Conservation (phyloP, 2,888 invertebrate species). For the Drosophila kambysellisi region DNA sequence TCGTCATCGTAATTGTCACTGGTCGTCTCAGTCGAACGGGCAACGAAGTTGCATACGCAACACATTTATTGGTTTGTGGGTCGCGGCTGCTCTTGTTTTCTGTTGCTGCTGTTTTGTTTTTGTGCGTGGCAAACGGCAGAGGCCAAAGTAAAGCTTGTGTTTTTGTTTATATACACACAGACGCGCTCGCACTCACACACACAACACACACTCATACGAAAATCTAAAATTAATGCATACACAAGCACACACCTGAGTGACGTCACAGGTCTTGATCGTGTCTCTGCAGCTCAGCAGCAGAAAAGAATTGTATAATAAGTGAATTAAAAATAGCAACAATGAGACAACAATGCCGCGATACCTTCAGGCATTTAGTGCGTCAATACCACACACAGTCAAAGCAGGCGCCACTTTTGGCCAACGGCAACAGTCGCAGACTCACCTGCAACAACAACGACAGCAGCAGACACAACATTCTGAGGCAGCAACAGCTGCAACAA, state of each 20-base stretch:
- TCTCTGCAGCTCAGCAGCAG: not conserved
- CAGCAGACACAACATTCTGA: constrained; percentile 12
- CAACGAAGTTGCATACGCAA: constrained; percentile 66
- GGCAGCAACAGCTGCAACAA: constrained; percentile 3
- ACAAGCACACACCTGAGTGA: constrained; percentile 23
- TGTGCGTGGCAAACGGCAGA: constrained; percentile 47
- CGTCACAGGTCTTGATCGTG: constrained; percentile 52
- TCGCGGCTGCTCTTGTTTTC: constrained; percentile 41
- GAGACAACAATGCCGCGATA: constrained; percentile 44
- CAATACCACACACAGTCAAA: constrained; percentile 31
- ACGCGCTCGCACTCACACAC: not conserved
- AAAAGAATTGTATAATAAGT: constrained; percentile 19
- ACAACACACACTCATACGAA: not conserved
- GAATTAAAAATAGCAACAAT: constrained; percentile 32
- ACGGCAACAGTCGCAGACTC: constrained; percentile 26
- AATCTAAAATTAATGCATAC: constrained; percentile 1
- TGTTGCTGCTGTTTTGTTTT: constrained; percentile 29
- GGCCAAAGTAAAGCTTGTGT: constrained; percentile 47
- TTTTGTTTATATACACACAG: constrained; percentile 54
- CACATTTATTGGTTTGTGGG: constrained; percentile 56
- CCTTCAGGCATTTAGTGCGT: constrained; percentile 44
- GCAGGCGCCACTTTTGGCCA: constrained; percentile 5
- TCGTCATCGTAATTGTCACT: constrained; percentile 19
- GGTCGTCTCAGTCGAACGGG: constrained; percentile 49
- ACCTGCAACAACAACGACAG: constrained; percentile 6